Percentiles rank a stretch among this genome's conserved stretches.
phyloP scores from a whole-genome alignment of 2,888 invertebrate genomes.

The Napeogenes inachia region DNA sequence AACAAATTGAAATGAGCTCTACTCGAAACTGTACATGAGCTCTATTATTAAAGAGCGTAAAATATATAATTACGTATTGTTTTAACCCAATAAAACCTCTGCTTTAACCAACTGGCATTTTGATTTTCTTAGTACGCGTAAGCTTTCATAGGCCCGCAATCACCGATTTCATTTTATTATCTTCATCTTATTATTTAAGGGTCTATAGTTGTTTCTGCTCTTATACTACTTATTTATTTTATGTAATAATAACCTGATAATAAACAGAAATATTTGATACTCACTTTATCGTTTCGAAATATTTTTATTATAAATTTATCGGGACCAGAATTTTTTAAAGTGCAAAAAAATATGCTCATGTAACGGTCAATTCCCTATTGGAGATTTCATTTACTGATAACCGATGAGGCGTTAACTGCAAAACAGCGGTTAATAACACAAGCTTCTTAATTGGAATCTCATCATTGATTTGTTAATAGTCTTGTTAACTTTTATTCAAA shows the following conservation, averaged over 20 bases:
- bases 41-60: constrained; percentile 33
- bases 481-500: constrained; percentile 59
- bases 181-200: constrained; percentile 3
- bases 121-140: constrained; percentile 44
- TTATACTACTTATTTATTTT: not conserved
- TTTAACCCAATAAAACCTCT: constrained; percentile 37
- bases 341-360: constrained; percentile 19
- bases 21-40: constrained; percentile 25
- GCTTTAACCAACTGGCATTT: constrained; percentile 8
- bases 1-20: constrained; percentile 18
- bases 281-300: not conserved
- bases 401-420: constrained; percentile 51
- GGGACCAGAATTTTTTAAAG: constrained; percentile 4
- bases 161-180: constrained; percentile 5
- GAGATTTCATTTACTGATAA: constrained; percentile 69
- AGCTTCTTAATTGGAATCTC: constrained; percentile 63
- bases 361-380: constrained; percentile 36
- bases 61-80: constrained; percentile 40
- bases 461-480: constrained; percentile 68
- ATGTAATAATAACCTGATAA: not conserved
- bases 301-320: not conserved
- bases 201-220: not conserved
- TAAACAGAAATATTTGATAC: too few species aligned
- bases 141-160: constrained; percentile 40
- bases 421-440: constrained; percentile 53